A percentile compares a stretch with the other conserved stretches of the same genome.
Evolutionary conservation across 1,140 invertebrate species (phyloP).

Genomic region (Lysiphlebus fabarum): DNA sequence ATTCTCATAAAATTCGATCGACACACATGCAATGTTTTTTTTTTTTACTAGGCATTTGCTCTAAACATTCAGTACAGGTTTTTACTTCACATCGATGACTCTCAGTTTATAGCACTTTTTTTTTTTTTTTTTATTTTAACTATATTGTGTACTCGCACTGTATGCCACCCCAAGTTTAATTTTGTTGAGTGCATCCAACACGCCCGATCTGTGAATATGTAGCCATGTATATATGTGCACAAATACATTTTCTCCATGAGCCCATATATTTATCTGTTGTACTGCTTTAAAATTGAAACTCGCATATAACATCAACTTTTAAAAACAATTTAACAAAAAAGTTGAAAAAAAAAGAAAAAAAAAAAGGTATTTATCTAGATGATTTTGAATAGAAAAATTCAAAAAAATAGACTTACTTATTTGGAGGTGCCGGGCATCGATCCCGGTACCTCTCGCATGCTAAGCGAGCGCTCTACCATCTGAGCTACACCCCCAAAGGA

Average conservation of each 20-base stretch:
- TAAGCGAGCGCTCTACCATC: constrained; percentile 85
- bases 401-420: constrained; percentile 33
- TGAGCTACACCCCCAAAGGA: constrained; percentile 71
- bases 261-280: constrained; percentile 2
- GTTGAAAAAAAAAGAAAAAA: no score
- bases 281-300: background rate
- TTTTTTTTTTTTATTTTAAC: constrained; percentile 4
- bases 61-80: no score
- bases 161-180: constrained; percentile 16
- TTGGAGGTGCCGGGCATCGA: constrained; percentile 78
- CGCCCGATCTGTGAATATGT: constrained; percentile 15
- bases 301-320: background rate
- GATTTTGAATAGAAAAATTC: background rate
- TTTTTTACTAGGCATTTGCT: background rate
- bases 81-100: background rate
- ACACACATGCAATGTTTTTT: background rate
- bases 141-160: background rate
- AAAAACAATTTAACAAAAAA: background rate
- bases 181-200: constrained; percentile 24
- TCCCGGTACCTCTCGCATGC: constrained; percentile 83
- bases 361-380: no score
- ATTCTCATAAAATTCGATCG: constrained; percentile 22
- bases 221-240: constrained; percentile 11
- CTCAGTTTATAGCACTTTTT: constrained; percentile 11
- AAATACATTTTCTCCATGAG: constrained; percentile 1